phyloP scores from a whole-genome alignment of 2,888 invertebrate genomes.

The Metalampra italica region DNA sequence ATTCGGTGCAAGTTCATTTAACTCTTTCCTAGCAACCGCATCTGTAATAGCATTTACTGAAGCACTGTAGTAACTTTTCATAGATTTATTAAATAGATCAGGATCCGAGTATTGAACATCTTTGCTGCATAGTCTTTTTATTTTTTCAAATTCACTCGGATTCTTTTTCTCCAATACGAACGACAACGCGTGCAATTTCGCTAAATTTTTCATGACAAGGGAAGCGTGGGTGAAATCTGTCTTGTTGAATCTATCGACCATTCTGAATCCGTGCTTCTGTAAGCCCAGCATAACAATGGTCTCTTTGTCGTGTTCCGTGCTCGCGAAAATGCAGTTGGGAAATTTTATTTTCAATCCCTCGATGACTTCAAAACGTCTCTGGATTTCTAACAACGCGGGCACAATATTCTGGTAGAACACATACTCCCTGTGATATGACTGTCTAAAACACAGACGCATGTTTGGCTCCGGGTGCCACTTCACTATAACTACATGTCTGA shows the following conservation, averaged over 20 bases:
- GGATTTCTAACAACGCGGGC: constrained; percentile 43
- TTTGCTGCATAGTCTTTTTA: constrained; percentile 33
- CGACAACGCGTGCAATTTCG: constrained; percentile 54
- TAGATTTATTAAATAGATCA: constrained; percentile 35
- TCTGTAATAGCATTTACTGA: constrained; percentile 47
- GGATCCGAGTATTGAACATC: constrained; percentile 50
- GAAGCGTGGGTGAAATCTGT: constrained; percentile 39
- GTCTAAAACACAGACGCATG: constrained; percentile 38
- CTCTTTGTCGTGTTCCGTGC: constrained; percentile 43
- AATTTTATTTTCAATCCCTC: constrained; percentile 59
- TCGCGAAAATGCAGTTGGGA: constrained; percentile 45
- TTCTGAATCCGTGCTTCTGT: constrained; percentile 22
- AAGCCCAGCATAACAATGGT: constrained; percentile 31
- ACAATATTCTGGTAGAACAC: constrained; percentile 34
- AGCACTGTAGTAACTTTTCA: constrained; percentile 42
- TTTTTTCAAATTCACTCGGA: constrained; percentile 35
- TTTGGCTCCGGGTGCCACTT: constrained; percentile 49
- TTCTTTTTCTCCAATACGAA: constrained; percentile 40
- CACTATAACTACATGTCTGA: constrained; percentile 34
- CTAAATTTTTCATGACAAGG: constrained; percentile 50
- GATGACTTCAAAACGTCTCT: constrained; percentile 39
- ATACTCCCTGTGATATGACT: constrained; percentile 45
- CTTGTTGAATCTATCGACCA: constrained; percentile 38
- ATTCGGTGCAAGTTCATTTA: constrained; percentile 34
- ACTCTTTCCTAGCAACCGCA: constrained; percentile 30